Evolutionary conservation across 1,140 invertebrate genomes (phyloP), one percentile per base, ranked within the genome.

Genomic region (Euwallacea similis): DNA sequence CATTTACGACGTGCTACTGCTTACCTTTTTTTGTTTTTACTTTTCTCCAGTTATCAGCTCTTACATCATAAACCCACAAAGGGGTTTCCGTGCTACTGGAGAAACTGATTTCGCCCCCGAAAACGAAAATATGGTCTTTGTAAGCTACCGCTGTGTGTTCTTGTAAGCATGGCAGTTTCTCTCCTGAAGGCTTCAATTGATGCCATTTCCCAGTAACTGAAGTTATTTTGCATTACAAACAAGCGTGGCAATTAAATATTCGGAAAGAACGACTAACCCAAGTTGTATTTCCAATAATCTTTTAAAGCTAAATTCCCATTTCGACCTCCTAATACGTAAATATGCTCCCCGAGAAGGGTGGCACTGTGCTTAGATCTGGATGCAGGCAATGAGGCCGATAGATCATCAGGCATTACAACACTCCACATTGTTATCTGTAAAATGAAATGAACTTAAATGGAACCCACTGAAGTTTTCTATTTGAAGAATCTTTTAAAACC

Each of bases 61-160:
- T 87, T 16, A 93, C 87, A 74, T 93, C 89, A 76, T 94, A 93
- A 67, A 93, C 88, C 94, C 94, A 97, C 0, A 96, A 85, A 10
- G 94, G 93, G 0, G 93, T 94, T 81, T 95, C 93, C 53, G 87
- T 89, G 44, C 87, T 87, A 41, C 88, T 87, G 11, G 90, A 90
- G 82, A 94, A 91, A 21, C 92, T 90, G 7, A 96, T 87, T 77
- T 95, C 92, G 0, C 94, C 95, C 0, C 95, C 95, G 83, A 96
- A 96, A 46, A 96, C 89, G 77, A 95, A 93, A 42, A 97, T 85
- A 66, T 85, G 86, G 73, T 88, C 86, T 77, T 88, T 87, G 81
- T 91, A 89, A n/a, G 89, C 86, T 7, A 94, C 90, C 47, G 93
- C 89, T 11, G 90, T 89, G 82, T 96, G 93, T 78, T 95, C 93